These are phyloP conservation scores for Sphenopsis melanotis DNA, from an alignment of 2,797 vertebrate genomes.

Conservation along the genomic window DNA sequence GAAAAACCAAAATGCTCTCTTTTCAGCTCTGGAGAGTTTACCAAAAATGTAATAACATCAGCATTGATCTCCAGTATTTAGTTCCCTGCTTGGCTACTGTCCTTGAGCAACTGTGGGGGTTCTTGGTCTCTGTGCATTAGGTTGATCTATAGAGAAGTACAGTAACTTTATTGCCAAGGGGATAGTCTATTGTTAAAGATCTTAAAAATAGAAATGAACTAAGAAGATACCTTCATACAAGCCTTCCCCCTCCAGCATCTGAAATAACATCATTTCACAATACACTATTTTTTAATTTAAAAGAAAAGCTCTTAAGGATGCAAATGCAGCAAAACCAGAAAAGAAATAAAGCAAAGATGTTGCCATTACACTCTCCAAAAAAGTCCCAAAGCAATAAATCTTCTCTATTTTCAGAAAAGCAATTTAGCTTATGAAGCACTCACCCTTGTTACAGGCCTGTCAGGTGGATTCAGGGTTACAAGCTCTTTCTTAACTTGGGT, in stretches of 20 bases:
- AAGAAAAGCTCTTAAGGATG: background rate
- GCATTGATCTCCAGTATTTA: background rate
- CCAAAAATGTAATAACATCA: background rate
- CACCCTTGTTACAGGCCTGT: background rate
- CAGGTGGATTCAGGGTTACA: background rate
- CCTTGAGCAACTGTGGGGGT: background rate
- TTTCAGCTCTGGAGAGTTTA: background rate
- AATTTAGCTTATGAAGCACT: background rate
- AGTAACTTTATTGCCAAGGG: background rate
- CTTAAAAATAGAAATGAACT: constrained; percentile 2
- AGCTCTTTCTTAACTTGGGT: background rate
- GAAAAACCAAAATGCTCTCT: background rate
- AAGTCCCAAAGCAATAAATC: background rate
- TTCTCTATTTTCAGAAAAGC: background rate
- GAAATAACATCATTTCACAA: background rate
- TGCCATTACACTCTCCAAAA: background rate
- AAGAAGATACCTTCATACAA: background rate
- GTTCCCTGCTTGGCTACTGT: background rate
- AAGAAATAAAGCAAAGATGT: background rate
- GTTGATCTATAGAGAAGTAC: background rate
- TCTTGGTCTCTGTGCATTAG: background rate
- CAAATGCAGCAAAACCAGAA: constrained; percentile 1
- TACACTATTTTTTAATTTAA: background rate
- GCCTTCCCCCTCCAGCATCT: background rate
- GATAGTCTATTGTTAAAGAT: background rate